These are phyloP conservation scores for Neolamprologus kungweensis DNA, from an alignment of 2,113 vertebrate genomes.

Conservation along the genomic window DNA sequence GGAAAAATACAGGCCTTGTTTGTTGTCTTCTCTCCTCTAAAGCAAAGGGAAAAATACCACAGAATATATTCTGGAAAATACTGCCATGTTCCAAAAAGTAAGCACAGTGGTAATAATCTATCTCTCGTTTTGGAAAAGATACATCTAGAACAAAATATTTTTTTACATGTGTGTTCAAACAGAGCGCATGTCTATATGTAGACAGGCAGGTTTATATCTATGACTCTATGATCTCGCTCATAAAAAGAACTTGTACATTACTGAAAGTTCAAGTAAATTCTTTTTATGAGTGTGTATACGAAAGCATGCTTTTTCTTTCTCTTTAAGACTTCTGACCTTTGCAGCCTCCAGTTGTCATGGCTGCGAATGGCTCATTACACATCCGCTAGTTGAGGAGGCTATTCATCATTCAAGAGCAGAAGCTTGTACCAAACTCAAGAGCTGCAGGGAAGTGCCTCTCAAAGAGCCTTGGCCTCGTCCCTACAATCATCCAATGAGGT, in stretches of 20 bases:
- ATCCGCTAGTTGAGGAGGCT: conserved; percentile 61
- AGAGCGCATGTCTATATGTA: not conserved
- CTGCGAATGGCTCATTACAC: conserved; percentile 71
- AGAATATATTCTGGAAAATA: not conserved
- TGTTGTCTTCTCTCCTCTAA: conserved; percentile 19
- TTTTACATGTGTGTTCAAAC: not conserved
- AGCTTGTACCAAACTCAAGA: conserved; percentile 55
- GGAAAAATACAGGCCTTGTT: conserved; percentile 56
- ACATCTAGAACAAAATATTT: not conserved
- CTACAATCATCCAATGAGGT: conserved; percentile 62
- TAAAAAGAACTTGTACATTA: not conserved
- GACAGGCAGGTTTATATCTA: not conserved
- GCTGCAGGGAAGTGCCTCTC: conserved; percentile 45
- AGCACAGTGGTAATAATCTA: not conserved
- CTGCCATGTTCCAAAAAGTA: not conserved
- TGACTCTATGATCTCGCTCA: not conserved
- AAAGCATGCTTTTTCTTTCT: not conserved
- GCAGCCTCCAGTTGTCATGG: conserved; percentile 70
- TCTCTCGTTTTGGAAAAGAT: not conserved
- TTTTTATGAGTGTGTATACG: not conserved
- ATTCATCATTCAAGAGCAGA: conserved; percentile 72
- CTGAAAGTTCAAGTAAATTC: not conserved
- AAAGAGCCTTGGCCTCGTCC: conserved; percentile 50
- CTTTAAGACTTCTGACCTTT: conserved; percentile 26
- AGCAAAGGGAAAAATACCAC: not conserved